Percentiles rank a stretch among this genome's conserved stretches.
Conservation (phyloP, 2,113 vertebrate species). For the Bettongia penicillata region DNA sequence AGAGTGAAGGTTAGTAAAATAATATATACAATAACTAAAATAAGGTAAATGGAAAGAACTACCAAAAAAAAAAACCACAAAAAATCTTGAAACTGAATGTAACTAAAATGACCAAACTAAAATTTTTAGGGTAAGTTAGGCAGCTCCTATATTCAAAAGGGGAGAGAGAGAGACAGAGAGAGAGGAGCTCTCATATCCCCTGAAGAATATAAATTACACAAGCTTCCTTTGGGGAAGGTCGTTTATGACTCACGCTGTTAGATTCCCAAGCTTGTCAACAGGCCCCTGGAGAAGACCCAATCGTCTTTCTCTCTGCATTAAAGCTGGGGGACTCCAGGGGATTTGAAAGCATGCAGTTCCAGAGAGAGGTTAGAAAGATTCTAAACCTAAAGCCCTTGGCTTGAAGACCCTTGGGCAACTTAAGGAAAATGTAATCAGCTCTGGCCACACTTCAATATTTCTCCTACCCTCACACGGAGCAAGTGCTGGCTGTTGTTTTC, state of each 20-base stretch:
- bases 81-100: neutral
- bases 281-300: neutral
- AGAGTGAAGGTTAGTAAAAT: neutral
- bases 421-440: conserved; percentile 1
- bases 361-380: neutral
- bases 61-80: neutral
- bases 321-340: neutral
- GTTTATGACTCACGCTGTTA: neutral
- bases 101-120: neutral
- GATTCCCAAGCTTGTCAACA: conserved; percentile 2
- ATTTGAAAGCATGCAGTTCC: neutral
- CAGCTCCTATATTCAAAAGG: neutral
- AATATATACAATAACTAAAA: neutral
- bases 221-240: neutral
- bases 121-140: neutral
- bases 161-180: neutral
- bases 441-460: neutral
- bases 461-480: neutral
- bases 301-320: neutral
- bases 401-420: neutral
- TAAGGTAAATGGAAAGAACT: neutral
- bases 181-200: neutral
- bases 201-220: neutral
- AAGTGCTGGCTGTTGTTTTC: neutral
- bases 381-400: neutral